These are phyloP conservation scores for Bradypus variegatus DNA, from an alignment of 2,797 vertebrate genomes.

Conservation along the genomic window DNA sequence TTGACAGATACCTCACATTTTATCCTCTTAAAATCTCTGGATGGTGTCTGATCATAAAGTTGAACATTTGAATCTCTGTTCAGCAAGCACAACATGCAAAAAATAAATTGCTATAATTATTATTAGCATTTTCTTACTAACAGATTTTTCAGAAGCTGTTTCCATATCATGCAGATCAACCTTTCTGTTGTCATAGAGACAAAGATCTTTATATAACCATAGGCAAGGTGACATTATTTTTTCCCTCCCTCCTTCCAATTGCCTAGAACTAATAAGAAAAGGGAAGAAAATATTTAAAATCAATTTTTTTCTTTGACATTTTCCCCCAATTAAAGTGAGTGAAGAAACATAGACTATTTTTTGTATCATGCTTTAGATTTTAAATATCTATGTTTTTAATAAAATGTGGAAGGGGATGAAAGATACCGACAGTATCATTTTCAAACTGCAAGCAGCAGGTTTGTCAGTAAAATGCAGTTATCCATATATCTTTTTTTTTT, in stretches of 20 bases:
- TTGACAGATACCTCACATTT: neutral
- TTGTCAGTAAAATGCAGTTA: conserved; percentile 32
- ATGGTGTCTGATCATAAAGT: conserved; percentile 31
- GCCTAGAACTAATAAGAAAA: conserved; percentile 52
- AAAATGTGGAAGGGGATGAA: conserved; percentile 3
- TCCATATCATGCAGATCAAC: conserved; percentile 61
- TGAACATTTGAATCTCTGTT: conserved; percentile 41
- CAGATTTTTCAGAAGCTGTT: conserved; percentile 61
- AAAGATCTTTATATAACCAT: conserved; percentile 64
- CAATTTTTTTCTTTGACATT: conserved; percentile 13
- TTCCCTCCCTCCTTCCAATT: conserved; percentile 1
- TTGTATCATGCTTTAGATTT: conserved; percentile 45
- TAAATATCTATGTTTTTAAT: conserved; percentile 35
- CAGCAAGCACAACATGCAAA: conserved; percentile 48
- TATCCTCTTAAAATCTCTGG: conserved; percentile 14
- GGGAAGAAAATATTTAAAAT: conserved; percentile 21
- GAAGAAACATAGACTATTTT: conserved; percentile 18
- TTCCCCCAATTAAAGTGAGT: conserved; percentile 18
- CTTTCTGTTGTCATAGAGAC: conserved; percentile 70
- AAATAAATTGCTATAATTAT: conserved; percentile 62
- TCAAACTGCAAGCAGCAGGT: conserved; percentile 23
- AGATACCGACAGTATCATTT: conserved; percentile 13
- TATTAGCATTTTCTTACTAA: conserved; percentile 62
- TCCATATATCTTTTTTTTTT: neutral
- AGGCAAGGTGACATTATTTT: conserved; percentile 51